Evolutionary conservation across 2,888 invertebrate genomes (phyloP).

Genomic region (Anthophora plumipes): DNA sequence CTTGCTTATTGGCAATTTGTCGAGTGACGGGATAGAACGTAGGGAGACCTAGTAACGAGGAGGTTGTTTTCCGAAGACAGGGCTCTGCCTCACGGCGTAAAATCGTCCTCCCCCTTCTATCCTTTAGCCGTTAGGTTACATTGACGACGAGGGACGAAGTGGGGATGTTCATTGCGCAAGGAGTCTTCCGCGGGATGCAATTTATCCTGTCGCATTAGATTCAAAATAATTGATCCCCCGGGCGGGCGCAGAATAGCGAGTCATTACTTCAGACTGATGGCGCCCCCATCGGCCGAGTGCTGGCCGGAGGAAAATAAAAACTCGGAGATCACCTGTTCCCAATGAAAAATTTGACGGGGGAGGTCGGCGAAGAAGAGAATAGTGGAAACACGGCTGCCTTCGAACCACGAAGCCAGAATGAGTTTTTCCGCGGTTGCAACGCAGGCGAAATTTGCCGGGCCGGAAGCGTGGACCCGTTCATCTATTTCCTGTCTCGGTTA

Average conservation of each 20-base stretch:
- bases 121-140: slow-evolving; percentile 22
- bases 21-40: slow-evolving; percentile 43
- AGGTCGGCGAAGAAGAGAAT: not conserved
- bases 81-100: slow-evolving; percentile 57
- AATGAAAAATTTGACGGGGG: slow-evolving; percentile 73
- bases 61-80: slow-evolving; percentile 62
- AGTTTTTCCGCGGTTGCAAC: slow-evolving; percentile 53
- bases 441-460: slow-evolving; percentile 43
- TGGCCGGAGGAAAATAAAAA: slow-evolving; percentile 71
- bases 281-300: slow-evolving; percentile 53
- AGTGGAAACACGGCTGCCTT: slow-evolving; percentile 4
- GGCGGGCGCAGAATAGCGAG: slow-evolving; percentile 75
- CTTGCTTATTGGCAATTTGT: slow-evolving; percentile 67
- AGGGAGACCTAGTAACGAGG: slow-evolving; percentile 54
- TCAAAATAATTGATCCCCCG: slow-evolving; percentile 81
- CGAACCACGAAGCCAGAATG: slow-evolving; percentile 50
- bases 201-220: slow-evolving; percentile 79
- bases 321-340: slow-evolving; percentile 70
- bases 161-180: not conserved
- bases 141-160: not conserved
- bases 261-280: slow-evolving; percentile 77
- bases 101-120: slow-evolving; percentile 59
- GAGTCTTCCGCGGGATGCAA: slow-evolving; percentile 68
- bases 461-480: slow-evolving; percentile 36
- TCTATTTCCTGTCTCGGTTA: slow-evolving; percentile 32